Evolutionary conservation across 2,113 vertebrate genomes (phyloP).

Genomic region (Ageneiosus marmoratus): DNA sequence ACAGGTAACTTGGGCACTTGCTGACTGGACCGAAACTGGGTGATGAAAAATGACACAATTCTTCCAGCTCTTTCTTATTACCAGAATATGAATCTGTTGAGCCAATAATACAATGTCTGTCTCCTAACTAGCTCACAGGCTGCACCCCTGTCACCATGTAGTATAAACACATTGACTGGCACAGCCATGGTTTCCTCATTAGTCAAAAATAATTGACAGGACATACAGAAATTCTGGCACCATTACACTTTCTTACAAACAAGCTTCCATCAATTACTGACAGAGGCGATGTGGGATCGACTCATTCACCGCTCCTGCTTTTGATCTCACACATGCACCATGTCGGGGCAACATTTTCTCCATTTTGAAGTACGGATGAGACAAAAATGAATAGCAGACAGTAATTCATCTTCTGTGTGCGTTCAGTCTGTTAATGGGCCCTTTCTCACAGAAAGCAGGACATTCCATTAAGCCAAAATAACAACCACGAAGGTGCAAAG

Average conservation of each 20-base stretch:
- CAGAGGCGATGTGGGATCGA: conserved; percentile 29
- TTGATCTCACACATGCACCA: conserved; percentile 36
- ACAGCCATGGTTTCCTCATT: conserved; percentile 42
- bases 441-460: conserved; percentile 39
- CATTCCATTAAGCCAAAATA: conserved; percentile 48
- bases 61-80: background rate
- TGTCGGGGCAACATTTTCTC: conserved; percentile 26
- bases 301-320: conserved; percentile 36
- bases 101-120: background rate
- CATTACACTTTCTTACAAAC: conserved; percentile 30
- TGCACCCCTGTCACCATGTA: background rate
- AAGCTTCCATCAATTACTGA: conserved; percentile 43
- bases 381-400: conserved; percentile 32
- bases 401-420: conserved; percentile 42
- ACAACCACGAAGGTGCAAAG: background rate
- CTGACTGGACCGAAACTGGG: background rate
- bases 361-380: conserved; percentile 45
- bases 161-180: conserved; percentile 6
- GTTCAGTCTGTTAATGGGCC: conserved; percentile 44
- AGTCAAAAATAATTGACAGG: conserved; percentile 48
- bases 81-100: background rate
- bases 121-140: background rate
- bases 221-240: conserved; percentile 34
- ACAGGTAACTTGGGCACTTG: too few relatives aligned
- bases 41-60: background rate